Percentiles rank a stretch among this genome's conserved stretches.
phyloP scores from a whole-genome alignment of 2,113 vertebrate species.

The Poeciliopsis occidentalis region DNA sequence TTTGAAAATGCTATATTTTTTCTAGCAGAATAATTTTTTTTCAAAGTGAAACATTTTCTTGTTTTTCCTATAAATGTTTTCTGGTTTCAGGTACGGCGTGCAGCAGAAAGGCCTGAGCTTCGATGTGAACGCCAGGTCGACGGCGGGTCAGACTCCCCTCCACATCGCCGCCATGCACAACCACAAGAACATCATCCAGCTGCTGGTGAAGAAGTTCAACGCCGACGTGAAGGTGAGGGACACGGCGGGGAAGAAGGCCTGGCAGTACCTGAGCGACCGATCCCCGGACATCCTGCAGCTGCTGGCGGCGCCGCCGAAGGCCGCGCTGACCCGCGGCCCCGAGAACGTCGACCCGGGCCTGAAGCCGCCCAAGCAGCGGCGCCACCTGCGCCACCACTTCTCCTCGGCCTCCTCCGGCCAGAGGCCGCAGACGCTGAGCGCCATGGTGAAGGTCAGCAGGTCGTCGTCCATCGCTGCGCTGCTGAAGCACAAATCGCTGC shows the following conservation, averaged over 20 bases:
- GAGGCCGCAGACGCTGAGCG: constrained; percentile 5
- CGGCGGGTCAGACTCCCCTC: constrained; percentile 89
- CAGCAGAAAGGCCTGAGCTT: constrained; percentile 77
- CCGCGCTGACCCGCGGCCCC: background rate
- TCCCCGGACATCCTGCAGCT: constrained; percentile 83
- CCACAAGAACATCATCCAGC: constrained; percentile 82
- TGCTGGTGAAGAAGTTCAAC: constrained; percentile 87
- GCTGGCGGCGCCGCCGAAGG: constrained; percentile 79
- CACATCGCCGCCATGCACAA: constrained; percentile 92
- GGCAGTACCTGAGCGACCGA: constrained; percentile 86
- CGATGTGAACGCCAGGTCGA: constrained; percentile 81
- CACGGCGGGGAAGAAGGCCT: constrained; percentile 86
- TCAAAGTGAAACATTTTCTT: too few species aligned
- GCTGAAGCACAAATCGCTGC: constrained; percentile 74
- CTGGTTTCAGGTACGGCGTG: constrained; percentile 71
- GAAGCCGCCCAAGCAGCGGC: constrained; percentile 1
- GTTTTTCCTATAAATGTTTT: too few species aligned
- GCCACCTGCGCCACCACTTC: constrained; percentile 15
- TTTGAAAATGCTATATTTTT: too few species aligned
- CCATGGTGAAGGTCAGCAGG: constrained; percentile 62
- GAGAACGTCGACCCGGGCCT: background rate
- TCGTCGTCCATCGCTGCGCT: constrained; percentile 73
- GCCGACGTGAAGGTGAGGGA: constrained; percentile 86
- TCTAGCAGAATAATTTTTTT: too few species aligned
- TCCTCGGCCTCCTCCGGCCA: constrained; percentile 22